Evolutionary conservation across 2,888 invertebrate species (phyloP), one percentile per base, ranked within the genome.

Genomic region (Agriopis aurantiaria): DNA sequence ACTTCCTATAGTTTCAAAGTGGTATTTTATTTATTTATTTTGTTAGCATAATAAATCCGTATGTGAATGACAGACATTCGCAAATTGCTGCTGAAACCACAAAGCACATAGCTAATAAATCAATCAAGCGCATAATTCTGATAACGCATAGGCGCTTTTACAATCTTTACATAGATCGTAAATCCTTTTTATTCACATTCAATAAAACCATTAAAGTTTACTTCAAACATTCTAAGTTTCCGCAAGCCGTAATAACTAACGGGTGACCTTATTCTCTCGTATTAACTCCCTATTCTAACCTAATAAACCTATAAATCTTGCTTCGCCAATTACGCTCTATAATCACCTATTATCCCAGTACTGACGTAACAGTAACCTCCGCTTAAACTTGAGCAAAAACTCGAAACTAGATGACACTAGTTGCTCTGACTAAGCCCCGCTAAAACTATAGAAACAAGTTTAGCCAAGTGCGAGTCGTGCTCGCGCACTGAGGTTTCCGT

Each of bases 221-320:
- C 12, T 46, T 48, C 46, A 17, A 12, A 58, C 46, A 43, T 2
- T 48, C 46, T 33, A 5, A 43, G 56, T 17, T 57, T 46, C 58
- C 33, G 46, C 33, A 46, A 46, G 33, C 33, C 46, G 12, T 46
- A 58, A 58, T 41, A 46, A 12, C 55, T 55, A 56, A 64, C 64
- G 64, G 64, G 33, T 10, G 17, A 62, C 52, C 62, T 40, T 60
- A 58, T 58, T 58, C 2, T 5, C 33, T 43, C 12, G 40, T 61
- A 43, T 61, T 62, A 62, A 33, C 53, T 62, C 53, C 62, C 23
- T 51, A 55, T 62, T 62, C 62, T 55, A 55, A 62, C 53, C 62
- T 62, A 10, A 62, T 62, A 62, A 53, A 53, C 14, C 45, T 5
- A 62, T 62, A 62, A 62, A 62, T 62, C 53, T 45, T n/a, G 5